phyloP scores from a whole-genome alignment of 2,797 vertebrate genomes.

The Thamnophis elegans region DNA sequence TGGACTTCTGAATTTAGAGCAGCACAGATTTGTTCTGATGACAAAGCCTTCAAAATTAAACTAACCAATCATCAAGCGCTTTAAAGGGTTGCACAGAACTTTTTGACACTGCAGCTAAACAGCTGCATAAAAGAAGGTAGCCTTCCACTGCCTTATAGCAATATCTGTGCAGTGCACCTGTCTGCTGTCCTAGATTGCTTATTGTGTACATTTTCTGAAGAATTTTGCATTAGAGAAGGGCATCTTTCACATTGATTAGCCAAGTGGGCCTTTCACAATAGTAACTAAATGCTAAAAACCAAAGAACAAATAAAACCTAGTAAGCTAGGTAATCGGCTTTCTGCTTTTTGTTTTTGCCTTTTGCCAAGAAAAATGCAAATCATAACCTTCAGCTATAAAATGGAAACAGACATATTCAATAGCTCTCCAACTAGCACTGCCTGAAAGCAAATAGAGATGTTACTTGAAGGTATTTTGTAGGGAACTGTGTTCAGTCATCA shows the following conservation, averaged over 20 bases:
- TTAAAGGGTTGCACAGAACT: background rate
- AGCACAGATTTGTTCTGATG: slow-evolving; percentile 8
- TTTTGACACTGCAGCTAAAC: slow-evolving; percentile 1
- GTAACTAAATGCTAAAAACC: slow-evolving; percentile 29
- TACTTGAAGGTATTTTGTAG: background rate
- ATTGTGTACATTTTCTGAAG: slow-evolving; percentile 21
- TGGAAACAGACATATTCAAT: background rate
- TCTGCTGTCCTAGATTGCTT: slow-evolving; percentile 24
- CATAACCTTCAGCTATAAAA: slow-evolving; percentile 3
- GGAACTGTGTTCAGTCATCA: background rate
- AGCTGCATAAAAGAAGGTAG: slow-evolving; percentile 15
- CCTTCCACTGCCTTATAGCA: slow-evolving; percentile 5
- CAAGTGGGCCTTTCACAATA: background rate
- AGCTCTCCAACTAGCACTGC: background rate
- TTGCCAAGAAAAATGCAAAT: slow-evolving; percentile 1
- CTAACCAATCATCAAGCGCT: background rate
- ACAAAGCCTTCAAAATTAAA: background rate
- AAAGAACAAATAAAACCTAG: background rate
- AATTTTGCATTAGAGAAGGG: slow-evolving; percentile 27
- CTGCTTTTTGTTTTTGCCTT: background rate
- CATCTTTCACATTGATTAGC: slow-evolving; percentile 28
- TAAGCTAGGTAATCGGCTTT: background rate
- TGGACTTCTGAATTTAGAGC: background rate
- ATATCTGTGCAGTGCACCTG: background rate
- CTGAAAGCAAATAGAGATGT: background rate